Evolutionary conservation across 2,888 invertebrate genomes (phyloP), one percentile per base, ranked within the genome.

Genomic region (Drosophila nr. medialis): DNA sequence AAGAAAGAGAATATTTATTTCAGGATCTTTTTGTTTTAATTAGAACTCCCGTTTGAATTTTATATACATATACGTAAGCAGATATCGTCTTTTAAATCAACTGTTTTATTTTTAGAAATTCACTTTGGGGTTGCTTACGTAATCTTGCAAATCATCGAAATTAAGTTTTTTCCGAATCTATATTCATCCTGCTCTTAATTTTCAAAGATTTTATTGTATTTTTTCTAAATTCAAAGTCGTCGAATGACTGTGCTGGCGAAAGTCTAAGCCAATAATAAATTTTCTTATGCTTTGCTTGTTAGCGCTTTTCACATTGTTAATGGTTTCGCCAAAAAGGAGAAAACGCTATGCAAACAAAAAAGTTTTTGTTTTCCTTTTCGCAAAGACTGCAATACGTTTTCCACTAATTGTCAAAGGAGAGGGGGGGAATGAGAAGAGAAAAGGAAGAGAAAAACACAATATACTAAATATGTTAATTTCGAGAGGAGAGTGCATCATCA

Each of bases 401-500:
- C 32, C 53, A 6, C 64, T 45, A 63, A 63, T 63, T 65, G 62
- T 34, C 11, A 18, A 11, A 18, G 7, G 18, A 21, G 13, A 5
- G 32, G 32, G 10, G 10, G 32, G 10, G 32, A 18, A 15, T 8
- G 18, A 10, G 34, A 53, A 30, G 13, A 21, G 18, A n/a, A 32
- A 7, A 1, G 7, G 7, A 13, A 2, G 5, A 36, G 10, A 11
- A 32, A 21, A 15, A 15, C 15, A 51, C 5, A 13, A 13, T 34
- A 32, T 1, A 29, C 21, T 29, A 42, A 51, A 50, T 51, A 54
- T 68, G 61, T 54, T 54, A 42, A 74, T 64, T 69, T 70, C 27
- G 45, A 21, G 40, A 53, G 53, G 5, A 5, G 18, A 51, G 42
- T 58, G 69, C 54, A 63, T 70, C 58, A 75, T 69, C 58, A 64